Base-by-base conservation (phyloP, 2,113 vertebrate genomes). In the Strigops habroptila region DNA sequence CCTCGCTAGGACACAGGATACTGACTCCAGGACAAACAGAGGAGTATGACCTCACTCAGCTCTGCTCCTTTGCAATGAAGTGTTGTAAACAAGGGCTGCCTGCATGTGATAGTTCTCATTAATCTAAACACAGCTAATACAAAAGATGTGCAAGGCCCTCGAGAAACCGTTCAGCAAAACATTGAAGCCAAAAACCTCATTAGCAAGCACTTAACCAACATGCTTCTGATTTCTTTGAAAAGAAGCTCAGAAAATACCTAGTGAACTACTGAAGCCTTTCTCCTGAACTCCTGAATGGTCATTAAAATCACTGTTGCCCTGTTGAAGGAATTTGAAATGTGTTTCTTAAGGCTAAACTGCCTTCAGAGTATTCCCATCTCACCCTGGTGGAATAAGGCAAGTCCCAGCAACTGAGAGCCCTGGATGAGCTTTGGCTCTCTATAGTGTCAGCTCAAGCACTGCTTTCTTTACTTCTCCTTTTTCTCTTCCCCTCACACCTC, bases 1-100 rank as follows among this genome's bases (percentile, higher is more conserved):
- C 70, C 39, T 44, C 2, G 5, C 12, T 5, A 35, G 82, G 88
- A 81, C 37, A 7, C 11, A 59, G 57, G 57, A 59, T 67, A 49
- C 21, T 59, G 57, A 33, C 60, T 91, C n/a, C 64, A 64, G 79
- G 86, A 91, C 94, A 96, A 96, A 96, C 43, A 91, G 82, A 65
- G 57, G 46, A 86, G 13, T 27, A 86, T 82, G 93, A 96, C 85
- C 82, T 95, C 85, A 70, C 60, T 46, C 60, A 75, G 77, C 64
- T 83, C 76, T 37, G 25, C 67, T 90, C 46, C 77, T 63, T 82
- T 1, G 21, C 71, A 68, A 51, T 22, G 51, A 88, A 81, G 64
- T 14, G n/a, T 33, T 2, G 0, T 95, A 95, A 96, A 95, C 96
- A 88, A 70, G 83, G 51, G 28, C 82, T 91, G 90, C 55, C 62